Conservation (phyloP, 2,888 invertebrate species). For the Cryptocephalus moraei region DNA sequence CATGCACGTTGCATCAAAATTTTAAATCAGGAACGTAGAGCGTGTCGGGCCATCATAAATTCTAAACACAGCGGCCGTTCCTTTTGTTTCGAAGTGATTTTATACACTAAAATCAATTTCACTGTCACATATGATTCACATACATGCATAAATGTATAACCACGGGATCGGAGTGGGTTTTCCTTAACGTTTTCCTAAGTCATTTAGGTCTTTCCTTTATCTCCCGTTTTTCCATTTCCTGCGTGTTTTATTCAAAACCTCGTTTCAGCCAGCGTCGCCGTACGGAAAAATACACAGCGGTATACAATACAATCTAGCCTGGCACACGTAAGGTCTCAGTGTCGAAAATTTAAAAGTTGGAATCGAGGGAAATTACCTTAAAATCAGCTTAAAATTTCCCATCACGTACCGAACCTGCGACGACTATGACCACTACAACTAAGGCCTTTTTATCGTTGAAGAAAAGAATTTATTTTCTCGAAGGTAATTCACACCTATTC, state of each 20-base stretch:
- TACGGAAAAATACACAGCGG: too few species aligned
- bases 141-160: conserved; percentile 30
- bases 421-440: too few species aligned
- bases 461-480: not conserved
- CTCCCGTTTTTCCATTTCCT: not conserved
- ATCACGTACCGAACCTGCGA: too few species aligned
- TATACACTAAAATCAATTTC: conserved; percentile 22
- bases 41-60: not conserved
- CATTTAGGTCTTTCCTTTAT: not conserved
- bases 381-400: too few species aligned
- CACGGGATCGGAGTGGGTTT: conserved; percentile 3
- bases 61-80: conserved; percentile 1
- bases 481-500: not conserved
- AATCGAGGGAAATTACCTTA: too few species aligned
- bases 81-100: conserved; percentile 18
- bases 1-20: too few species aligned
- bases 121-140: conserved; percentile 25
- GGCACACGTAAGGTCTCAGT: too few species aligned
- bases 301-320: too few species aligned
- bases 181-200: conserved; percentile 2
- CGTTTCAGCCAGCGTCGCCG: not conserved
- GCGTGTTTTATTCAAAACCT: not conserved
- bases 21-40: too few species aligned
- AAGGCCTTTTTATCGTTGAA: not conserved
- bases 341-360: too few species aligned